phyloP scores from a whole-genome alignment of 2,113 vertebrate species.

The Tricholaema leucomelas region DNA sequence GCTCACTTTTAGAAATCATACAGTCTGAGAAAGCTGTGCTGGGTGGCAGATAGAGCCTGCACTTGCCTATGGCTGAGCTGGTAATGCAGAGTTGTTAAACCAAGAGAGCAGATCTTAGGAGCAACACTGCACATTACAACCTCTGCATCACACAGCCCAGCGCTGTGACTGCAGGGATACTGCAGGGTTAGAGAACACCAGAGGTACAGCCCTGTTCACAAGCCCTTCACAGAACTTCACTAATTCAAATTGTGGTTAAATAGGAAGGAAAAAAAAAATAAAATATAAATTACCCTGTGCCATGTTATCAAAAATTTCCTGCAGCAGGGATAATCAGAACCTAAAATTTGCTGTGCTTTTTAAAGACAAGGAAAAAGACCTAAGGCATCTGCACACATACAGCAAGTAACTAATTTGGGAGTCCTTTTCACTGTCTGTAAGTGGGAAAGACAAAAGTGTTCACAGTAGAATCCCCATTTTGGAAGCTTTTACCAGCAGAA shows the following conservation, averaged over 20 bases:
- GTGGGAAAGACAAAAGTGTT: not conserved
- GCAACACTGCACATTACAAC: conserved; percentile 38
- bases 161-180: conserved; percentile 19
- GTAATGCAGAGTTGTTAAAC: conserved; percentile 51
- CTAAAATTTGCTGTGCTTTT: not conserved
- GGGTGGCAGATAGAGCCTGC: not conserved
- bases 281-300: not conserved
- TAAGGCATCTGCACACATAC: not conserved
- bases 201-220: not conserved
- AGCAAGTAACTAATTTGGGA: not conserved
- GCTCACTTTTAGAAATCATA: not conserved
- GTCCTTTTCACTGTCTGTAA: not conserved
- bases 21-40: not conserved
- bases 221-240: not conserved
- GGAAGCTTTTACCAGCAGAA: not conserved
- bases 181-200: conserved; percentile 15
- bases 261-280: not conserved
- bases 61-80: not conserved
- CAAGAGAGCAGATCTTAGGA: conserved; percentile 10
- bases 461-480: not conserved
- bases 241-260: not conserved
- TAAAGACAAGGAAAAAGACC: not conserved
- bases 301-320: not conserved
- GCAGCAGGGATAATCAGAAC: not conserved
- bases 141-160: conserved; percentile 41